Conservation (phyloP, 2,888 invertebrate genomes). For the Anodontia alba region DNA sequence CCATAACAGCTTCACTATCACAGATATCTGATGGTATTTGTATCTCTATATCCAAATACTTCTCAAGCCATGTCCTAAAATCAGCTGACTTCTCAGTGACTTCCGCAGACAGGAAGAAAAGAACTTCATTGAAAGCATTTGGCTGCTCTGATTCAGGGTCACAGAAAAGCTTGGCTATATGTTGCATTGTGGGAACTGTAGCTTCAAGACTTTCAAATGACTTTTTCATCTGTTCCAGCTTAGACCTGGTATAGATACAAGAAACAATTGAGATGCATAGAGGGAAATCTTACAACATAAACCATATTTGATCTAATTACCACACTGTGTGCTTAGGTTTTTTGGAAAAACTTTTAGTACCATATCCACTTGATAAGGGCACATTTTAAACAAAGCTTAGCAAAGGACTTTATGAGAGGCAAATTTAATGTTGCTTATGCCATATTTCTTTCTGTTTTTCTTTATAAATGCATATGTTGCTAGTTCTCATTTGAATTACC, state of each 20-base stretch:
- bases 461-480: too few relatives aligned
- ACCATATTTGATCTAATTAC: too few relatives aligned
- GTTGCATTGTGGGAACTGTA: slow-evolving; percentile 30
- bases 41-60: slow-evolving; percentile 8
- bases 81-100: slow-evolving; percentile 32
- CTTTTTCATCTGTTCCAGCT: background rate
- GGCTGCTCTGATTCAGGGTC: slow-evolving; percentile 51
- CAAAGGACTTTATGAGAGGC: too few relatives aligned
- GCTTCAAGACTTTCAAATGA: slow-evolving; percentile 4
- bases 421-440: too few relatives aligned
- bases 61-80: slow-evolving; percentile 55
- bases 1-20: slow-evolving; percentile 9
- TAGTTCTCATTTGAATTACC: too few relatives aligned
- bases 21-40: background rate
- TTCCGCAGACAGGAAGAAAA: slow-evolving; percentile 57
- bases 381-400: too few relatives aligned
- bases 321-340: too few relatives aligned
- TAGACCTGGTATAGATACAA: slow-evolving; percentile 10
- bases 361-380: too few relatives aligned
- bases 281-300: too few relatives aligned
- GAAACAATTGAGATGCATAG: background rate
- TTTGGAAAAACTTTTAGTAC: too few relatives aligned
- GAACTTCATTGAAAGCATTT: slow-evolving; percentile 65
- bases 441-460: too few relatives aligned
- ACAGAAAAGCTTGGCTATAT: slow-evolving; percentile 55